Percentiles rank a stretch among this genome's conserved stretches.
These are phyloP conservation scores for Alces alces DNA, from an alignment of 2,113 vertebrate genomes.

Conservation along the genomic window DNA sequence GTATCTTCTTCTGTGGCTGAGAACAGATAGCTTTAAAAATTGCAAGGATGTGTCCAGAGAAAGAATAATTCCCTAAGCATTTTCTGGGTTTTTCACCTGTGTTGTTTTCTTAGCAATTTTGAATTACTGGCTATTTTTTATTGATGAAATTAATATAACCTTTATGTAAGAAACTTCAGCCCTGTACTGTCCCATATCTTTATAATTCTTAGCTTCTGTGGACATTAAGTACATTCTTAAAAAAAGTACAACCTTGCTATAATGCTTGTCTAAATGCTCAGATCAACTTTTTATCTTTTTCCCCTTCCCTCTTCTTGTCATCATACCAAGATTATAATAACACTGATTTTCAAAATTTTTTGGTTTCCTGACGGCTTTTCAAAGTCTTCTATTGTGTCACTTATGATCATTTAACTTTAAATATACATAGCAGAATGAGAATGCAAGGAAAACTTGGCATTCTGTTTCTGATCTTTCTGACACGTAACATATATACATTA, in stretches of 20 bases:
- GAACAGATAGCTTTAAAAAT: not conserved
- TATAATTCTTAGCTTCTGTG: not conserved
- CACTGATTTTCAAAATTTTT: not conserved
- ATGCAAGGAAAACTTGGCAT: not conserved
- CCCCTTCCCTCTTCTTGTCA: not conserved
- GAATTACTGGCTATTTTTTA: not conserved
- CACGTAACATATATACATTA: no score
- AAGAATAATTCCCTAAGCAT: not conserved
- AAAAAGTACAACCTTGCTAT: not conserved
- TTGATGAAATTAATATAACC: not conserved
- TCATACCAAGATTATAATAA: not conserved
- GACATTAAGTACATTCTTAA: not conserved
- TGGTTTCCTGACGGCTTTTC: not conserved
- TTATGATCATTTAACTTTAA: not conserved
- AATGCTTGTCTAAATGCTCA: not conserved
- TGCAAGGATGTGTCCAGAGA: not conserved
- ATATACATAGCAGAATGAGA: not conserved
- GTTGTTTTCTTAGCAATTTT: not conserved
- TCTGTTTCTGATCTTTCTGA: not conserved
- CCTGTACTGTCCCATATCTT: not conserved
- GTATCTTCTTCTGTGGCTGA: not conserved
- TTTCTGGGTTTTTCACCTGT: not conserved
- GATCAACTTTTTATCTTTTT: not conserved
- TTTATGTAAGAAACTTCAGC: not conserved
- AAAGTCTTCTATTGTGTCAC: not conserved